Base-by-base conservation (phyloP, 2,888 invertebrate genomes). In the Temnothorax rugatulus region DNA sequence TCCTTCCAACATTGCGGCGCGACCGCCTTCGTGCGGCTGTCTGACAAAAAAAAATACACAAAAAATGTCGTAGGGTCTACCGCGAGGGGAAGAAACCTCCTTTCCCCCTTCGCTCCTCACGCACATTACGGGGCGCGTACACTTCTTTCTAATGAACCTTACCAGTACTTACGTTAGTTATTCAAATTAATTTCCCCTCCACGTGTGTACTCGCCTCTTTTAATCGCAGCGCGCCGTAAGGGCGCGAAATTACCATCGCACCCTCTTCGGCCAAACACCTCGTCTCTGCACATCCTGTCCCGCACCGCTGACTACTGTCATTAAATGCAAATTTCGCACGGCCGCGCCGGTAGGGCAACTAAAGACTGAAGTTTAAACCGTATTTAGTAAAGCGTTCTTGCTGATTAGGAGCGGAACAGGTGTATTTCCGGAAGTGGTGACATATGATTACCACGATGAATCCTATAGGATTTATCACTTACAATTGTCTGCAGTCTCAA, bases 261-360 rank as follows among this genome's bases (percentile, higher is more conserved):
- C 75, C 76, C 68, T 76, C 66, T 68, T 77, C 77, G 77, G 25
- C 69, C 41, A 68, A 68, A 77, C 59, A 59, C 29, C 71, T 69
- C 57, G 77, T 38, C 69, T 25, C 41, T 15, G 54, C 63, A 13
- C 57, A 38, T 25, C 29, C 57, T 15, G 29, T 18, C 64, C 41
- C 4, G 69, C 77, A 15, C 2, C 34, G 57, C 57, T 18, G 57
- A 47, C 79, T 71, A 61, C 79, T 71, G 79, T 71, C 79, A 79
- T 79, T 79, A 79, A 79, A 79, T 79, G 79, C 38, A 79, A 79
- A 79, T 79, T 71, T 71, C 47, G 47, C 47, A 18, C 79, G 73
- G 59, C 47, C 47, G 54, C 59, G 59, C 47, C 47, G 54, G 54
- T 21, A 44, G 69, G 34, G 79, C 47, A 47, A 73, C 79, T 50